Evolutionary conservation across 2,888 invertebrate species (phyloP), one percentile per base, ranked within the genome.

Genomic region (Trachelus stipa): DNA sequence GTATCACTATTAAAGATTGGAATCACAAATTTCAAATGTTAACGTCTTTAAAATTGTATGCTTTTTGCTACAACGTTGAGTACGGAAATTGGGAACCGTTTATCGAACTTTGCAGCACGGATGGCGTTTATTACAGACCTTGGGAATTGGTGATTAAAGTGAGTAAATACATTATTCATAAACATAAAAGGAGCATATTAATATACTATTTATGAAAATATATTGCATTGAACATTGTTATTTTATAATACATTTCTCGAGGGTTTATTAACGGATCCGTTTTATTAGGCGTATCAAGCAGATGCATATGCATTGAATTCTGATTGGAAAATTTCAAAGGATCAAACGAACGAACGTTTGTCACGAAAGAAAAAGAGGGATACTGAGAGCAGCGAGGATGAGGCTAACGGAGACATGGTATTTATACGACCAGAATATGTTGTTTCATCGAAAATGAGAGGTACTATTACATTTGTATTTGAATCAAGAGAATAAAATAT

Each of bases 21-120:
- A 88, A 87, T 73, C 81, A 83, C 69, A 85, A 88, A 37, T 90
- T 88, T 68, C 85, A 88, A 75, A 82, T 89, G 33, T 87, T 90
- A 80, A 87, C 89, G 23, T 83, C 85, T 83, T 88, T 82, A 68
- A 92, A 92, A 79, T 81, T 94, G 35, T 93, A 94, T 83, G 92
- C 93, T 4, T 93, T 93, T 35, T 95, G 94, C 87, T 96, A 94
- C 91, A 96, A 96, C 90, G 94, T 95, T 84, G 93, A 93, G 73
- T 91, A 94, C 75, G 94, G 94, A 75, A 93, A 93, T 12, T 98
- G 98, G 98, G 97, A 98, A 88, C 97, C 97, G 0, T 90, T 98
- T 1, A 90, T 97, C 1, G 97, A 97, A 85, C 96, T 97, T 0
- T 94, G 95, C 0, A 93, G 95, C 0, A 93, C 94, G 71, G 93